Evolutionary conservation across 2,113 vertebrate genomes (phyloP), one percentile per base, ranked within the genome.

Genomic region (Nycticryphes semicollaris): DNA sequence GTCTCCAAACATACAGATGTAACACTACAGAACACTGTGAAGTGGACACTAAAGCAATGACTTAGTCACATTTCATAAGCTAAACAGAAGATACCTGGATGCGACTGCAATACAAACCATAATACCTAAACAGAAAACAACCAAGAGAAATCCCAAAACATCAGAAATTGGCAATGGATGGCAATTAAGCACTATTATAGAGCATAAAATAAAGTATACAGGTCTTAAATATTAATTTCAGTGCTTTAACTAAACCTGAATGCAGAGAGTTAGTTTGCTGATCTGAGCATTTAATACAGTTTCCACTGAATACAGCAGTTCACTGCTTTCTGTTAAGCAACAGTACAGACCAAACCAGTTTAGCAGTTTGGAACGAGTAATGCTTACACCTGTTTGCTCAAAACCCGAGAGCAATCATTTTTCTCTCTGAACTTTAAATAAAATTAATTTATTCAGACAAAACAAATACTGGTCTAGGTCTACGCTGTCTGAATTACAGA

Each of bases 331-430:
- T 82, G 27, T 82, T 68, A 95, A 92, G 87, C 89, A 91, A 87
- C 56, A 39, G 43, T 6, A 84, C 95, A 96, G 84, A 84, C 74
- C 89, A 91, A 91, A 96, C 89, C 93, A 91, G 96, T 95, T 89
- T 4, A 75, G 77, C 68, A 87, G 63, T 97, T 92, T 57, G 35
- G 57, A 60, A 85, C 0, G 1, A 78, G 84, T 69, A 94, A 43
- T 22, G 33, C 25, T 72, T 60, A n/a, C 33, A 72, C 27, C 73
- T 21, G 12, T 72, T 85, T 76, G 22, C 50, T 89, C 57, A 95
- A 68, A 94, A 72, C 53, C 48, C 23, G 22, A 79, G 8, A 93
- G 69, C 48, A 91, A 84, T 51, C 47, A 35, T 43, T 90, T 62
- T 25, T 67, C 68, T 74, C 83, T 77, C 56, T 66, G 25, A 87